These are phyloP conservation scores for Scaptomyza caliginosa DNA, from an alignment of 2,888 invertebrate genomes.

Conservation along the genomic window DNA sequence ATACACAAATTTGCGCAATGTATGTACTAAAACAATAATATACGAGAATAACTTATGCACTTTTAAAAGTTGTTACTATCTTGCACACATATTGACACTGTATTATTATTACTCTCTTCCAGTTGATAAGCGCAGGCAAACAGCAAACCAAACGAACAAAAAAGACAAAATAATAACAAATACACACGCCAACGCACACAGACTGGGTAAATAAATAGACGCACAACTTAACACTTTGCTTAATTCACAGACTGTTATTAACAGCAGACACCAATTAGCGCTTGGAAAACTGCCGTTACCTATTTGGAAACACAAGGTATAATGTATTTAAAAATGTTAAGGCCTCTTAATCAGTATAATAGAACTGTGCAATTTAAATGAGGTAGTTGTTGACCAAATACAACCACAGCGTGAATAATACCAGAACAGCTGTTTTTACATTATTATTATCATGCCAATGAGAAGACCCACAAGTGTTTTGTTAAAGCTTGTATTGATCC, in stretches of 20 bases:
- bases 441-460: not conserved
- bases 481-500: not conserved
- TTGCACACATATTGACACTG: not conserved
- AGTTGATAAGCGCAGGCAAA: conserved; percentile 12
- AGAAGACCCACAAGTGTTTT: conserved; percentile 20
- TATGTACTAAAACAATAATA: conserved; percentile 1
- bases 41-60: not conserved
- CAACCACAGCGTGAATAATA: not conserved
- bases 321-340: not conserved
- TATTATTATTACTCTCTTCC: not conserved
- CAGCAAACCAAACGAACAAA: no score
- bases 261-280: not conserved
- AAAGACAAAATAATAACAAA: conserved; percentile 10
- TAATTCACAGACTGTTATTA: conserved; percentile 2
- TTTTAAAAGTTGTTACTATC: conserved; percentile 17
- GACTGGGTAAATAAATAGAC: not conserved
- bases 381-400: not conserved
- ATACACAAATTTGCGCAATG: conserved; percentile 5
- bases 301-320: not conserved
- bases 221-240: not conserved
- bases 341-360: not conserved
- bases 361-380: not conserved
- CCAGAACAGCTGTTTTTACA: conserved; percentile 16
- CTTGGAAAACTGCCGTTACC: not conserved
- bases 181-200: not conserved